Base-by-base conservation (phyloP, 2,113 vertebrate genomes). In the Glaucomys volans region DNA sequence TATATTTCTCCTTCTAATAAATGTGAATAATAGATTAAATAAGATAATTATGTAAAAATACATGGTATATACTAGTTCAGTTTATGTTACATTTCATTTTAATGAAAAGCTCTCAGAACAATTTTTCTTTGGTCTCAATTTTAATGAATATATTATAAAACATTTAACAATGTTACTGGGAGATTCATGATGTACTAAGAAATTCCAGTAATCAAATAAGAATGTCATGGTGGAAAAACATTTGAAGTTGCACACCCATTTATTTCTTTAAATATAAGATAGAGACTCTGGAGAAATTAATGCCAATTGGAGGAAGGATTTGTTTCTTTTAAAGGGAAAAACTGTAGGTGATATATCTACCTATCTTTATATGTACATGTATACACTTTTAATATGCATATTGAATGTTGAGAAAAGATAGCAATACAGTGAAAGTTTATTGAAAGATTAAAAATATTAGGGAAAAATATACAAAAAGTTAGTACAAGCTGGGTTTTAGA, bases 81-180 rank as follows among this genome's bases (percentile, higher is more conserved):
- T 74, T 93, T 85, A 86, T 71, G 20, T 90, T 94, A 57, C 11
- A 35, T 95, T 90, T 91, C 69, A 86, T 72, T 91, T 95, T 93
- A 57, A 5, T 92, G 77, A 91, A 91, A 91, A 85, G 24, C 67
- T 75, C 37, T 88, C 17, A 64, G 54, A 87, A 79, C 54, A 72
- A 0, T 35, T 64, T 95, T 93, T 77, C n/a, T 81, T 87, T 95
- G 50, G 54, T 32, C 17, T 57, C 14, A 50, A 64, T 72, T 89
- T 96, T 91, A 57, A 72, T 94, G 82, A 81, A 79, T 44, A 79
- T 42, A 74, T 52, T 83, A 79, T 16, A 91, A 66, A 67, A 10
- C 5, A 13, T 69, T 93, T 54, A 42, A 54, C 28, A 90, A 1
- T 79, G 50, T 82, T 92, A 37, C 71, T 87, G 35, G 77, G 54